Evolutionary conservation across 2,113 vertebrate species (phyloP).

Genomic region (Dicentrarchus labrax): DNA sequence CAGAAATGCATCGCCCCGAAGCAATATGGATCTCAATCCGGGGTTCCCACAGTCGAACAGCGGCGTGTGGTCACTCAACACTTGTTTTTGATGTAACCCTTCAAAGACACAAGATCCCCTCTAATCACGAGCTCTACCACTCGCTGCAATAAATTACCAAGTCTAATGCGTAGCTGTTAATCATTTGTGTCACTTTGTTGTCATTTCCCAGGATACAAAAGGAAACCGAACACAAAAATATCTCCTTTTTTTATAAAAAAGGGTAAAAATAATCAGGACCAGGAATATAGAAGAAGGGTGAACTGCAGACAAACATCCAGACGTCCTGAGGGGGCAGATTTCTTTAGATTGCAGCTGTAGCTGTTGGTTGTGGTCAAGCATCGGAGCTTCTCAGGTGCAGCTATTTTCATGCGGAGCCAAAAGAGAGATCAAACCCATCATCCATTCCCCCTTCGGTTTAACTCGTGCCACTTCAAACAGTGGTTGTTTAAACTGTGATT

Average conservation of each 20-base stretch:
- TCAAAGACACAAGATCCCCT: conserved; percentile 65
- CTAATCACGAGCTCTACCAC: conserved; percentile 51
- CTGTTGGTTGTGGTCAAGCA: conserved; percentile 51
- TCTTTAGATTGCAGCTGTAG: conserved; percentile 51
- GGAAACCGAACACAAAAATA: conserved; percentile 1
- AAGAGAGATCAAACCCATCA: conserved; percentile 62
- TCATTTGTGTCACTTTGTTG: conserved; percentile 32
- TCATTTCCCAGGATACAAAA: conserved; percentile 11
- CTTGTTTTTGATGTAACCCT: conserved; percentile 64
- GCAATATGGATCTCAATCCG: conserved; percentile 20
- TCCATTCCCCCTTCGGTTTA: conserved; percentile 31
- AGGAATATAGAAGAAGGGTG: no score
- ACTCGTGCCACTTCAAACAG: conserved; percentile 73
- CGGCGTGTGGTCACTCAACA: conserved; percentile 52
- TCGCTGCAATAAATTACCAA: conserved; percentile 26
- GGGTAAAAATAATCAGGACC: background rate
- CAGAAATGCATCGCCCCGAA: conserved; percentile 25
- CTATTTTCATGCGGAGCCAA: conserved; percentile 60
- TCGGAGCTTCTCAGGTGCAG: conserved; percentile 50
- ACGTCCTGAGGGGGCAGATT: conserved; percentile 2
- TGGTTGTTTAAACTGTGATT: conserved; percentile 52
- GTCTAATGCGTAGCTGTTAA: conserved; percentile 16
- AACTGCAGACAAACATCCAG: background rate
- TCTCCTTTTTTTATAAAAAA: conserved; percentile 15
- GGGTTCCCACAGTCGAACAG: conserved; percentile 49